Conservation (phyloP, 2,797 vertebrate species). For the Pygocentrus nattereri region DNA sequence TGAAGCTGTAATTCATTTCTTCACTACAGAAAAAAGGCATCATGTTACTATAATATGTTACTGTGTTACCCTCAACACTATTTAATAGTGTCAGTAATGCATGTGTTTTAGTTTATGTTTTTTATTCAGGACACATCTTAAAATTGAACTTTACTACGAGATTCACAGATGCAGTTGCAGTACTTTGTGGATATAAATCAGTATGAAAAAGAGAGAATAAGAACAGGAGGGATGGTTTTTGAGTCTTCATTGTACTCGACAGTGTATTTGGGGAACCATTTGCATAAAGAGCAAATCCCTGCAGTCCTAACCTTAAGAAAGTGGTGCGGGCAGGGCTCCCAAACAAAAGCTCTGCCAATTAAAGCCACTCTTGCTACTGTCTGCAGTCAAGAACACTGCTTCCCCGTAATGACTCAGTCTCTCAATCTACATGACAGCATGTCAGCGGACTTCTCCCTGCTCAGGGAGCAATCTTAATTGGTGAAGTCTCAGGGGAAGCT, state of each 20-base stretch:
- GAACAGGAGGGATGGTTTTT: conserved; percentile 44
- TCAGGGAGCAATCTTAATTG: conserved; percentile 62
- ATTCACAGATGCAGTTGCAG: conserved; percentile 37
- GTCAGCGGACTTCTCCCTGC: conserved; percentile 71
- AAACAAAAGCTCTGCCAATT: conserved; percentile 65
- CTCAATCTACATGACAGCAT: conserved; percentile 66
- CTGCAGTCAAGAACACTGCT: conserved; percentile 56
- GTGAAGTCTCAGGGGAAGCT: conserved; percentile 59
- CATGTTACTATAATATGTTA: no score
- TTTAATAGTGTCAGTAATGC: conserved; percentile 5
- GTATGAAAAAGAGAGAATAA: conserved; percentile 33
- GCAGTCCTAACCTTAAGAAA: conserved; percentile 65
- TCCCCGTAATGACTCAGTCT: conserved; percentile 62
- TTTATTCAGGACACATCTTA: conserved; percentile 1
- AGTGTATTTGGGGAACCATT: conserved; percentile 59
- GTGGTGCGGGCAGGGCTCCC: conserved; percentile 55
- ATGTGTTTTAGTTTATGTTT: background rate
- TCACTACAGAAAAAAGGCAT: no score
- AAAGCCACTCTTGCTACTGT: conserved; percentile 57
- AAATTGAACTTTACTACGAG: background rate
- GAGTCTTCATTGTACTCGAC: conserved; percentile 54
- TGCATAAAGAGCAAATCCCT: conserved; percentile 65
- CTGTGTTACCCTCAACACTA: no score
- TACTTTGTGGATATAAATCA: conserved; percentile 23
- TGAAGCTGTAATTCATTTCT: no score